A percentile compares a stretch with the other conserved stretches of the same genome.
Conservation (phyloP, 2,113 vertebrate genomes). For the Ploceus nigricollis region DNA sequence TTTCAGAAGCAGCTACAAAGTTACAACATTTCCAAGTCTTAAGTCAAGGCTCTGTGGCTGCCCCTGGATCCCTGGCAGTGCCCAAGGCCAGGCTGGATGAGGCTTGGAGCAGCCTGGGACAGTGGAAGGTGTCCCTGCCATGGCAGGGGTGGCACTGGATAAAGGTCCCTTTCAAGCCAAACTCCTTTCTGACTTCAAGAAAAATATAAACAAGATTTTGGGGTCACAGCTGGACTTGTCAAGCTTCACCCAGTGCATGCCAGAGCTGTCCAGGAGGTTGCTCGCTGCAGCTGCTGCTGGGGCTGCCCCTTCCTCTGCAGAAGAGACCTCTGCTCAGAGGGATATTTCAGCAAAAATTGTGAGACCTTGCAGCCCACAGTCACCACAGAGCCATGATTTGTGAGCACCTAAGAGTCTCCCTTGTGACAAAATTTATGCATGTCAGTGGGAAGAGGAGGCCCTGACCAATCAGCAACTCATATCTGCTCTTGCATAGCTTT, state of each 20-base stretch:
- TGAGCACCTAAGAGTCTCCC: no score
- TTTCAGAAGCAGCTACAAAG: neutral
- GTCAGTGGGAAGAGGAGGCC: neutral
- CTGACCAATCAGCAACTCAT: neutral
- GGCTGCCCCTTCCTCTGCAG: neutral
- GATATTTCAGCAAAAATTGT: neutral
- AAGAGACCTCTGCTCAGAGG: neutral
- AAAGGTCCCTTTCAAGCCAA: neutral
- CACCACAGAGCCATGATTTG: neutral
- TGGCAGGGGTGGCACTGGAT: neutral
- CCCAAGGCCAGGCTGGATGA: no score
- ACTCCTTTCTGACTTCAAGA: no score
- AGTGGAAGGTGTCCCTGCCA: neutral
- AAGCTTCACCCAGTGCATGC: no score
- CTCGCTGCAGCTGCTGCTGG: accelerated
- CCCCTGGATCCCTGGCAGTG: neutral
- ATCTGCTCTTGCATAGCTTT: neutral
- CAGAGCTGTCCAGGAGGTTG: accelerated
- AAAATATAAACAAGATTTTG: neutral
- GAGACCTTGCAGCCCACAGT: neutral
- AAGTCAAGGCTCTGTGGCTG: neutral
- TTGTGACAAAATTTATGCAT: neutral
- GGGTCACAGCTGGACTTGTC: neutral
- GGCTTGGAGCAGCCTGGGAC: accelerated
- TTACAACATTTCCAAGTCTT: neutral